These are phyloP conservation scores for Conomelus anceps DNA, from an alignment of 2,888 invertebrate species.

Conservation along the genomic window DNA sequence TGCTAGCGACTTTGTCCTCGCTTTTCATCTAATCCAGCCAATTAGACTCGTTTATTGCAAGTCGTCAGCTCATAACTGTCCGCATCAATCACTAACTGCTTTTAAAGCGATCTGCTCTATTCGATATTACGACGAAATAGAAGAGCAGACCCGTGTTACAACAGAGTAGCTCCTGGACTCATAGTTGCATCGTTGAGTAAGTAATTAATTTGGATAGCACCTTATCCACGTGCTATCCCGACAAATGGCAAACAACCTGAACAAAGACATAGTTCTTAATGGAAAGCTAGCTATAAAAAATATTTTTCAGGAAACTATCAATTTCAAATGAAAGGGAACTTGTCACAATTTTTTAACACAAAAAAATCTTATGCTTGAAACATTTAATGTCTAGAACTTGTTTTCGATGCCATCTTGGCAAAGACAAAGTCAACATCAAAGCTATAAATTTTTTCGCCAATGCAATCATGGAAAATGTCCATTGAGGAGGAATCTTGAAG, in stretches of 20 bases:
- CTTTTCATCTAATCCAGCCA: constrained; percentile 5
- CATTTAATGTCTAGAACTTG: no score
- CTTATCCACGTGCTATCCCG: background rate
- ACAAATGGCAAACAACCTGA: background rate
- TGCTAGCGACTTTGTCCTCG: background rate
- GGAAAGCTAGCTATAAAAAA: background rate
- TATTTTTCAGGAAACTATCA: background rate
- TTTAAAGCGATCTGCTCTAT: background rate
- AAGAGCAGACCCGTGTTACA: background rate
- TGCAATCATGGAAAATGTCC: no score
- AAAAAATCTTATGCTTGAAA: no score
- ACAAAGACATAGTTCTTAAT: background rate
- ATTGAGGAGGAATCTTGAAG: no score
- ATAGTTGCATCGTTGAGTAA: background rate
- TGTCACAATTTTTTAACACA: no score
- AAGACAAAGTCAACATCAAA: no score
- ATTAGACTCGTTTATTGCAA: constrained; percentile 5
- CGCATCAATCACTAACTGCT: background rate
- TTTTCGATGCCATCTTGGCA: no score
- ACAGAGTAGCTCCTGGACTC: background rate
- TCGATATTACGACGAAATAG: background rate
- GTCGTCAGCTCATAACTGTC: background rate
- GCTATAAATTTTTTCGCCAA: no score
- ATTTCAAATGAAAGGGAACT: background rate
- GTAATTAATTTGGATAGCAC: background rate